phyloP scores from a whole-genome alignment of 2,888 invertebrate species.

The Eutolmus rufibarbis region DNA sequence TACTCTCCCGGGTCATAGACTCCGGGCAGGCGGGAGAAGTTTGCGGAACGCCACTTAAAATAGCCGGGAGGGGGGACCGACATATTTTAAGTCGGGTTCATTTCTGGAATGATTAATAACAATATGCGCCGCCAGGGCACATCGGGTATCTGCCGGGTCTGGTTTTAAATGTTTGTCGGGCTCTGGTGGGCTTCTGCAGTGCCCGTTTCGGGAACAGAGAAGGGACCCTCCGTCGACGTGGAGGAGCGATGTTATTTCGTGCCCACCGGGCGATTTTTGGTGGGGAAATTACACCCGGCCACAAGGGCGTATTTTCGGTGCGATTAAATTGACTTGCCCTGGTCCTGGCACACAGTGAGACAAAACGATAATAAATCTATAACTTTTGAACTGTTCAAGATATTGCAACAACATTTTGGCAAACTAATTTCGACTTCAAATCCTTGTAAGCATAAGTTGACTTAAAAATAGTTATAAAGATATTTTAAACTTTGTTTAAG shows the following conservation, averaged over 20 bases:
- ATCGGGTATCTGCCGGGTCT: background rate
- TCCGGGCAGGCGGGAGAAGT: background rate
- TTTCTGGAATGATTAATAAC: slow-evolving; percentile 7
- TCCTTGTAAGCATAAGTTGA: no score
- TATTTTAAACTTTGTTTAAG: no score
- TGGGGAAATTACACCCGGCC: background rate
- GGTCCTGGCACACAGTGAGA: no score
- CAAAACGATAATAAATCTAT: no score
- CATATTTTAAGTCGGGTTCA: slow-evolving; percentile 3
- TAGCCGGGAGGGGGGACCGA: background rate
- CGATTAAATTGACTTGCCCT: background rate
- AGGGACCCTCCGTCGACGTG: no score
- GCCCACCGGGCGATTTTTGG: background rate
- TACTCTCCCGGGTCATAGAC: background rate
- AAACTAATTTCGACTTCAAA: no score
- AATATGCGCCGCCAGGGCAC: background rate
- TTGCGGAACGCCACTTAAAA: background rate
- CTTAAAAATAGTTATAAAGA: no score
- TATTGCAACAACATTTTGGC: no score
- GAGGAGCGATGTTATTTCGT: background rate
- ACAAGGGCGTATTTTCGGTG: background rate
- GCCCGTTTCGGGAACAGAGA: background rate
- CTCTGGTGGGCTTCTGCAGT: background rate
- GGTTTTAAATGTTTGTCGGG: background rate
- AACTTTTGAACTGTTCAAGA: no score